Percentiles rank a stretch among this genome's conserved stretches.
These are phyloP conservation scores for Tenthredo distinguenda DNA, from an alignment of 2,888 invertebrate species.

Conservation along the genomic window DNA sequence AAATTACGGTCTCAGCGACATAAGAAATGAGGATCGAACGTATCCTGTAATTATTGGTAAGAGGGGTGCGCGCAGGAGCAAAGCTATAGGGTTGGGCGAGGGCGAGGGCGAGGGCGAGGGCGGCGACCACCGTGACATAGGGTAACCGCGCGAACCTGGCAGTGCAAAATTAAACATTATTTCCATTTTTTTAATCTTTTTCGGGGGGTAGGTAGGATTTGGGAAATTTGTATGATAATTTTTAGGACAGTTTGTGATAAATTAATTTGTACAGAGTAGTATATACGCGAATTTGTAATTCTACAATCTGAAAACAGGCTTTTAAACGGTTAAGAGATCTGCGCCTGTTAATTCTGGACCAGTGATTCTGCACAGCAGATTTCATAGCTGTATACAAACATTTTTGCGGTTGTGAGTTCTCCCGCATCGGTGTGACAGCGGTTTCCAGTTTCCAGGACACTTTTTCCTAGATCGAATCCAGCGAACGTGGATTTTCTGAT, in stretches of 20 bases:
- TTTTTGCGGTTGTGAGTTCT: no score
- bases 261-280: not conserved
- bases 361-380: no score
- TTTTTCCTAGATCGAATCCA: not conserved
- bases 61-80: not conserved
- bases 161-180: not conserved
- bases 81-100: not conserved
- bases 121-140: not conserved
- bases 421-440: no score
- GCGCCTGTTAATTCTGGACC: no score
- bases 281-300: no score
- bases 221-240: not conserved
- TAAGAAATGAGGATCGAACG: constrained; percentile 23
- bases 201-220: no score
- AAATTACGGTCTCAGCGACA: not conserved
- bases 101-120: not conserved
- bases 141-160: not conserved
- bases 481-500: not conserved
- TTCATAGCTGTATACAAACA: no score
- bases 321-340: no score
- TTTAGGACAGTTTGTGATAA: not conserved
- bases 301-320: no score
- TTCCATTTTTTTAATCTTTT: not conserved
- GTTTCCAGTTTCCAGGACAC: no score
- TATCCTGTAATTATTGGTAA: constrained; percentile 39